Percentiles rank a stretch among this genome's conserved stretches.
These are phyloP conservation scores for Engystomops pustulosus DNA, from an alignment of 2,113 vertebrate genomes.

Conservation along the genomic window DNA sequence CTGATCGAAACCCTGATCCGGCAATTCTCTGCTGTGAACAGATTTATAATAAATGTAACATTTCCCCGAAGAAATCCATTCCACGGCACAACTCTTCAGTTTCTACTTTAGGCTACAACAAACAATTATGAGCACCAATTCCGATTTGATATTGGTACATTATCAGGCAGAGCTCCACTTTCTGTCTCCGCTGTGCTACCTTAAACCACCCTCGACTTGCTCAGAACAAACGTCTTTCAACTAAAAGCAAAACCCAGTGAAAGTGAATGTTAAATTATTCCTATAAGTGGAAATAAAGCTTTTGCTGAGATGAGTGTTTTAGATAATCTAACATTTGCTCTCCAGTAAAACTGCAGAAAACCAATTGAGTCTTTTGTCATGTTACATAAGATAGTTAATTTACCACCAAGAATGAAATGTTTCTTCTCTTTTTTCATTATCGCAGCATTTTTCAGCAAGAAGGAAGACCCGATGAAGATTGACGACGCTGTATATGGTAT, in stretches of 20 bases:
- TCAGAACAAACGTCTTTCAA: constrained; percentile 55
- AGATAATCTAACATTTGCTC: constrained; percentile 20
- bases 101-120: neutral
- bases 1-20: neutral
- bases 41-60: neutral
- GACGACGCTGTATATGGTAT: constrained; percentile 54
- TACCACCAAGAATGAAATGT: constrained; percentile 50
- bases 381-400: constrained; percentile 64
- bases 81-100: neutral
- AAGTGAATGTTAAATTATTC: constrained; percentile 53
- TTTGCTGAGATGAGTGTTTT: neutral
- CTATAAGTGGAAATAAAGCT: neutral
- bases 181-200: constrained; percentile 21
- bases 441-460: constrained; percentile 55
- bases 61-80: neutral
- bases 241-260: constrained; percentile 44
- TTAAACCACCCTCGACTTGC: constrained; percentile 40
- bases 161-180: constrained; percentile 5
- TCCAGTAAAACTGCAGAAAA: constrained; percentile 12
- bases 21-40: neutral
- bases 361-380: constrained; percentile 59
- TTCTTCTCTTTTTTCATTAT: constrained; percentile 56
- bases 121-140: constrained; percentile 7
- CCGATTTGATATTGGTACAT: neutral
- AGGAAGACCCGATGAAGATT: constrained; percentile 56